phyloP scores from a whole-genome alignment of 1,140 invertebrate genomes.

The Drosophila lacertosa region DNA sequence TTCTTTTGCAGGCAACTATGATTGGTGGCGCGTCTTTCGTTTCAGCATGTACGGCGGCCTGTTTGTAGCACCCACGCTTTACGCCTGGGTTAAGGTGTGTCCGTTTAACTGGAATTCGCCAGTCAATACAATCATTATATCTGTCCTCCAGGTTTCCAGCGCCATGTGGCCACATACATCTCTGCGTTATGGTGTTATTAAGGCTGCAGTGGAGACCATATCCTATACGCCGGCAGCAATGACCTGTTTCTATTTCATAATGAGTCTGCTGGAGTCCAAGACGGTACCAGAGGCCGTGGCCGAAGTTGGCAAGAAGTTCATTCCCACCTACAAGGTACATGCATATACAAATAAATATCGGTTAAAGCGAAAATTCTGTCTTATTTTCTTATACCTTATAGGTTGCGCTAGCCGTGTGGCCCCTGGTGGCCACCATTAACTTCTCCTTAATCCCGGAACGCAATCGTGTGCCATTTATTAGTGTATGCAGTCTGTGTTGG shows the following conservation, averaged over 20 bases:
- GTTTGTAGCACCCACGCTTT: slow-evolving; percentile 90
- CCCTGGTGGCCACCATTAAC: slow-evolving; percentile 92
- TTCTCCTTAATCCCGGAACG: slow-evolving; percentile 90
- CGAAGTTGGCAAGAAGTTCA: slow-evolving; percentile 91
- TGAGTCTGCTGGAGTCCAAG: slow-evolving; percentile 91
- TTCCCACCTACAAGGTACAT: slow-evolving; percentile 87
- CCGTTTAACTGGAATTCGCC: too few relatives aligned
- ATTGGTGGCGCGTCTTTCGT: slow-evolving; percentile 86
- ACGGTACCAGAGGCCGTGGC: slow-evolving; percentile 87
- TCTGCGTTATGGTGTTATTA: slow-evolving; percentile 87
- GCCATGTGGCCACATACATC: slow-evolving; percentile 87
- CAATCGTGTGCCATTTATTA: slow-evolving; percentile 93
- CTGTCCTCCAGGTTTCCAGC: slow-evolving; percentile 77
- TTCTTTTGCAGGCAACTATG: slow-evolving; percentile 84
- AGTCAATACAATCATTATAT: too few relatives aligned
- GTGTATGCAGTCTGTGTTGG: slow-evolving; percentile 92
- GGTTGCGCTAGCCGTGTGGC: slow-evolving; percentile 92
- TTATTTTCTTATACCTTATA: slow-evolving; percentile 65
- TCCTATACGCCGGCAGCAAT: slow-evolving; percentile 92
- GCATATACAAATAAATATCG: slow-evolving; percentile 1
- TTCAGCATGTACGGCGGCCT: slow-evolving; percentile 90
- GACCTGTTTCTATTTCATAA: slow-evolving; percentile 92
- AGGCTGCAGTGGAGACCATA: slow-evolving; percentile 91
- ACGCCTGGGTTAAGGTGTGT: slow-evolving; percentile 88
- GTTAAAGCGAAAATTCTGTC: too few relatives aligned